Base-by-base conservation (phyloP, 2,113 vertebrate species). In the Tenrec ecaudatus region DNA sequence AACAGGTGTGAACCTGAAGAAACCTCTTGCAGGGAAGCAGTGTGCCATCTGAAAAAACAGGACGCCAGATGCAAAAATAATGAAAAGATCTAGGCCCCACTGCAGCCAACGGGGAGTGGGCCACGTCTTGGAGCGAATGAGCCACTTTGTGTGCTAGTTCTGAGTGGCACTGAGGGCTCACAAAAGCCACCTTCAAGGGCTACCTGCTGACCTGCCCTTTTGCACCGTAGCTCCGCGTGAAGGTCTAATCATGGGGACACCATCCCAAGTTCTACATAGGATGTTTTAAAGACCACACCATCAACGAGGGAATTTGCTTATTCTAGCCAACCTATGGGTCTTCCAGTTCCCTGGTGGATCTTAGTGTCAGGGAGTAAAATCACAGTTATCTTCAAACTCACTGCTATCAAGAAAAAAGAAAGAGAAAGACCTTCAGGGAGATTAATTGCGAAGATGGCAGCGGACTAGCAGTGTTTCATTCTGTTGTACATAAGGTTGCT, bases 41-140 rank as follows among this genome's bases (percentile, higher is more conserved):
- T 76, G 25, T n/a, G 57, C 76, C 95, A 95, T 89, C 94, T 96
- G 92, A 76, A 77, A 90, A 92, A 97, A 93, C 86, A 89, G 31
- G 53, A 84, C 7, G 31, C 88, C 79, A 95, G 69, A 68, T 93
- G 80, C 47, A 86, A 29, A 68, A 82, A 91, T 94, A 73, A 69
- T 3, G 57, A 33, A 69, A 33, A 91, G 16, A 53, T 68, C 71
- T 58, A 58, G 84, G 27, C 31, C 81, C 38, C 40, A 12, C 16
- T 23, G 29, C 75, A 93, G 2, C 43, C 38, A 71, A 60, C 15
- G 7, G 14, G 36, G 57, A 86, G 47, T 53, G 47, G 11, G 47
- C 47, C 6, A 53, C 29, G 33, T 68, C 19, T 71, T 38, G 82
- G 73, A 91, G n/a, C 57, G n/a, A 94, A 76, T 86, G 40, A 82